Evolutionary conservation across 2,888 invertebrate species (phyloP).

Genomic region (Tachystola acroxantha): DNA sequence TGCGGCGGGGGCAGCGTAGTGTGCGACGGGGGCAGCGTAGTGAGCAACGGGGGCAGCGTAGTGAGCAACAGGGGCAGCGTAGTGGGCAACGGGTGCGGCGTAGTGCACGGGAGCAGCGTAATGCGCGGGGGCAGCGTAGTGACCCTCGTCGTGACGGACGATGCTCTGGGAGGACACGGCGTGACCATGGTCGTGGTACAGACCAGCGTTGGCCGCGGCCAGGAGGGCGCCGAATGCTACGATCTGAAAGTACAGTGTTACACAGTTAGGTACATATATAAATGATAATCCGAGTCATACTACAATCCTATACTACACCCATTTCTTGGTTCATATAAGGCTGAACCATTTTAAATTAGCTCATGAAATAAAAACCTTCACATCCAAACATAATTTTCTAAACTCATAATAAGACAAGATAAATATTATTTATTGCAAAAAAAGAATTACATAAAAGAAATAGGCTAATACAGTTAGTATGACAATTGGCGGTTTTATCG

Average conservation of each 20-base stretch:
- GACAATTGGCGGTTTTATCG: too few relatives aligned
- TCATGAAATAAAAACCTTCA: too few relatives aligned
- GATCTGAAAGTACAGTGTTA: constrained; percentile 49
- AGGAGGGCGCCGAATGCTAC: constrained; percentile 54
- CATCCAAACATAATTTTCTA: too few relatives aligned
- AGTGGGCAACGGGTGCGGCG: constrained; percentile 22
- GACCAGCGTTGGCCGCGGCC: constrained; percentile 66
- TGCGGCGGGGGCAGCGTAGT: constrained; percentile 29
- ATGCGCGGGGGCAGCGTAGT: constrained; percentile 34
- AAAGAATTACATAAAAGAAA: too few relatives aligned
- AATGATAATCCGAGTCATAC: too few relatives aligned
- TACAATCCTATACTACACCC: too few relatives aligned
- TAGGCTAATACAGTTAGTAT: too few relatives aligned
- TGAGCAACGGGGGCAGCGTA: constrained; percentile 20
- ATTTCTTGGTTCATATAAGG: too few relatives aligned
- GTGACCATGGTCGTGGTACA: constrained; percentile 46
- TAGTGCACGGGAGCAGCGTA: constrained; percentile 15
- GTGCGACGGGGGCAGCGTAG: constrained; percentile 21
- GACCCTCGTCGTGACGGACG: constrained; percentile 47
- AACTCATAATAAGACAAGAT: too few relatives aligned
- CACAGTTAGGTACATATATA: too few relatives aligned
- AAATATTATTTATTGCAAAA: too few relatives aligned
- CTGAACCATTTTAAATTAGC: too few relatives aligned
- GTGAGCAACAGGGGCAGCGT: constrained; percentile 24
- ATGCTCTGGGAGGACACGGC: constrained; percentile 56